Conservation (phyloP, 2,888 invertebrate species). For the Drosophila prostipennis region DNA sequence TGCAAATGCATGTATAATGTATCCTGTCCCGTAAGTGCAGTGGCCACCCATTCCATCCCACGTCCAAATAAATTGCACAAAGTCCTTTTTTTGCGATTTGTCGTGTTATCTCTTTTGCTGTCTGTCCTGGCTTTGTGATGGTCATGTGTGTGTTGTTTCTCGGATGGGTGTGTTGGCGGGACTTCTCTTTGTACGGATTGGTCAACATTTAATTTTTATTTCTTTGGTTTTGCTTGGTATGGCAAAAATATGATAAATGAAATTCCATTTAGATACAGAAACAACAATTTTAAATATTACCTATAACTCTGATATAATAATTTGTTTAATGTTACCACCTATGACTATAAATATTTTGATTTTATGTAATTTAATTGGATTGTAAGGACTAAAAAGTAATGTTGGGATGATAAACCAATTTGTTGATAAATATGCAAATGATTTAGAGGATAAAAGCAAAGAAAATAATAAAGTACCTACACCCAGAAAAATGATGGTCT, state of each 20-base stretch:
- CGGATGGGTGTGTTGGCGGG: conserved; percentile 24
- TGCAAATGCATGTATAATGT: background rate
- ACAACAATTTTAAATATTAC: too few relatives aligned
- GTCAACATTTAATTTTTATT: conserved; percentile 65
- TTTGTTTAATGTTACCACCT: too few relatives aligned
- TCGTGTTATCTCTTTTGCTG: conserved; percentile 50
- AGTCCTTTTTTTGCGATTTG: conserved; percentile 62
- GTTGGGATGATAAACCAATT: too few relatives aligned
- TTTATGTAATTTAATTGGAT: too few relatives aligned
- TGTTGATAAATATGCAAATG: too few relatives aligned
- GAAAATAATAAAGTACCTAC: too few relatives aligned
- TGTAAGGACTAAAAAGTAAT: too few relatives aligned
- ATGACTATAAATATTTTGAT: too few relatives aligned
- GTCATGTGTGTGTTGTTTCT: conserved; percentile 15
- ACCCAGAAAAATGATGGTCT: too few relatives aligned
- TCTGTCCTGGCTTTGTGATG: conserved; percentile 46
- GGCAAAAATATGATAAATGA: background rate
- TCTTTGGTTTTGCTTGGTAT: conserved; percentile 36
- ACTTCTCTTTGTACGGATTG: conserved; percentile 54
- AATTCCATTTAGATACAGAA: too few relatives aligned
- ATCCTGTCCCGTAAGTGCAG: conserved; percentile 26
- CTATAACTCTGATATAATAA: too few relatives aligned
- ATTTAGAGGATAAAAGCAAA: too few relatives aligned
- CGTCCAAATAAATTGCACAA: conserved; percentile 79
- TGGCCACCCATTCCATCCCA: conserved; percentile 19